phyloP scores from a whole-genome alignment of 1,140 invertebrate species.

The Papilio dardanus region DNA sequence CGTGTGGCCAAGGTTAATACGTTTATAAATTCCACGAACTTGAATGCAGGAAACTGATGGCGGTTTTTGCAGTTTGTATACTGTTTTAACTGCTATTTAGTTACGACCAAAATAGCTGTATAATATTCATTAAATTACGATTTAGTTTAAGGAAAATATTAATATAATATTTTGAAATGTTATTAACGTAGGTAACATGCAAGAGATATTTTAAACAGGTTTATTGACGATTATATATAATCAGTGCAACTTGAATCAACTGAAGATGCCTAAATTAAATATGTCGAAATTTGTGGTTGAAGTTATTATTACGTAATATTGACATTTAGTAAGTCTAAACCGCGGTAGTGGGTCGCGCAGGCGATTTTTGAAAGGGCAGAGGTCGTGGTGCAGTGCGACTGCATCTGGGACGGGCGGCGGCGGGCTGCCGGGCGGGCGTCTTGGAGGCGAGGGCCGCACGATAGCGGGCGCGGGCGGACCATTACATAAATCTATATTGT shows the following conservation, averaged over 20 bases:
- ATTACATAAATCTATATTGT: constrained; percentile 60
- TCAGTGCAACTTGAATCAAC: no score
- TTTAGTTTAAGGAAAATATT: not conserved
- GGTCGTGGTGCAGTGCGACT: constrained; percentile 65
- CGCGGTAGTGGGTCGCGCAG: constrained; percentile 30
- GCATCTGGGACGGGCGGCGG: constrained; percentile 49
- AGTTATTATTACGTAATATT: constrained; percentile 10
- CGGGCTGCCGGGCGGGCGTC: constrained; percentile 47
- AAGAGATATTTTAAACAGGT: not conserved
- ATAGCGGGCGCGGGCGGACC: constrained; percentile 28
- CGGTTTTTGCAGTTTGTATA: constrained; percentile 2
- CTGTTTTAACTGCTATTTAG: not conserved
- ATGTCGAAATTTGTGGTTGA: not conserved
- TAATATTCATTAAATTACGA: no score
- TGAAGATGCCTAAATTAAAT: no score
- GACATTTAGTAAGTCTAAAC: constrained; percentile 17
- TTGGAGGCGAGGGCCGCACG: constrained; percentile 44
- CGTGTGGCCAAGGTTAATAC: constrained; percentile 21
- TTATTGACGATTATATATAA: no score
- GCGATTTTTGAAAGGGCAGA: constrained; percentile 56
- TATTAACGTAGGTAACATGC: not conserved
- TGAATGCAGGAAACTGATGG: not conserved
- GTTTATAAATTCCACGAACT: constrained; percentile 28
- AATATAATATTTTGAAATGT: not conserved
- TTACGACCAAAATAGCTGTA: no score